A percentile compares a stretch with the other conserved stretches of the same genome.
These are phyloP conservation scores for Vidua chalybeata DNA, from an alignment of 2,113 vertebrate genomes.

Conservation along the genomic window DNA sequence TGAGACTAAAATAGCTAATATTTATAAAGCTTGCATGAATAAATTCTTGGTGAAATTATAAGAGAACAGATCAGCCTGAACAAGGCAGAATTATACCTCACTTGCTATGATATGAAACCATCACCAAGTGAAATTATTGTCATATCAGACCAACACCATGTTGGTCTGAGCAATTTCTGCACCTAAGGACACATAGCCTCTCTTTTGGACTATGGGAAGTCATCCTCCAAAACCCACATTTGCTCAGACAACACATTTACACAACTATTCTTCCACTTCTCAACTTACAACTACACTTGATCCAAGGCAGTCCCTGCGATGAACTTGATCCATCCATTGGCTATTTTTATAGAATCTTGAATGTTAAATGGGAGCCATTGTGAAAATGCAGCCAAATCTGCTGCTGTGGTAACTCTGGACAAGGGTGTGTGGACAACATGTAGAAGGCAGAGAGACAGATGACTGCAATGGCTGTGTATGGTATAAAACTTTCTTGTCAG, in stretches of 20 bases:
- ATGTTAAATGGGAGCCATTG: not conserved
- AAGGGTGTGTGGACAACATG: not conserved
- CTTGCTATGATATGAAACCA: not conserved
- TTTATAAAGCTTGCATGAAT: not conserved
- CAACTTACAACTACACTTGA: not conserved
- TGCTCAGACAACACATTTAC: not conserved
- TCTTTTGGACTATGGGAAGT: not conserved
- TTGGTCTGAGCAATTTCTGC: not conserved
- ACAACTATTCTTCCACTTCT: not conserved
- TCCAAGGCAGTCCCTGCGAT: not conserved
- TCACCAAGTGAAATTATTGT: not conserved
- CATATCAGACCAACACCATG: not conserved
- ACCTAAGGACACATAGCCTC: not conserved
- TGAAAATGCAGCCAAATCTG: not conserved
- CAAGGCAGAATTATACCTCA: not conserved
- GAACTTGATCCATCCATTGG: not conserved
- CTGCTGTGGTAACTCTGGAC: not conserved
- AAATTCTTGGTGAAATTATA: not conserved
- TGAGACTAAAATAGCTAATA: not conserved
- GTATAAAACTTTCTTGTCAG: not conserved
- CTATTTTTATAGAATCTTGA: not conserved
- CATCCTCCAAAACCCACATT: not conserved
- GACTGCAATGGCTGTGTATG: not conserved
- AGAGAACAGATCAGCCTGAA: not conserved
- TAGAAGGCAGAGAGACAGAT: not conserved